These are phyloP conservation scores for Cervus canadensis DNA, from an alignment of 2,113 vertebrate genomes.

Conservation along the genomic window DNA sequence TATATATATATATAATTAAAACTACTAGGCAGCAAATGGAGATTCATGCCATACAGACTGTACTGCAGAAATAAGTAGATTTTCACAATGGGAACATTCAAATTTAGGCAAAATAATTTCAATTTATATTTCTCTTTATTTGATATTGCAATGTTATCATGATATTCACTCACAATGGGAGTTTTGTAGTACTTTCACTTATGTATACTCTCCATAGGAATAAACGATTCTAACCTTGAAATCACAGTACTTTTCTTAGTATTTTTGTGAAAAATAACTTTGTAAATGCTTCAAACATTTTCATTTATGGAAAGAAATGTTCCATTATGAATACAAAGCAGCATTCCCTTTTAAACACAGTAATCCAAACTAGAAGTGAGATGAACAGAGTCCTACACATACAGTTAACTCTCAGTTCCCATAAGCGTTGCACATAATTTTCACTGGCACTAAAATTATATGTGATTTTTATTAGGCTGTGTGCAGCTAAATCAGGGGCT, in stretches of 20 bases:
- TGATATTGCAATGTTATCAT: background rate
- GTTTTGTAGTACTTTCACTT: constrained; percentile 41
- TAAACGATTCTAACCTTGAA: constrained; percentile 33
- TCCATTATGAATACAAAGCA: background rate
- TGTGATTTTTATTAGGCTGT: background rate
- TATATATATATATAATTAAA: constrained; percentile 36
- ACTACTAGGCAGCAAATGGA: background rate
- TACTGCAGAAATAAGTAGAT: constrained; percentile 23
- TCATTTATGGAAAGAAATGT: background rate
- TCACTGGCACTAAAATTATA: background rate
- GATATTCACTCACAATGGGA: background rate
- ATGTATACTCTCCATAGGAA: constrained; percentile 17
- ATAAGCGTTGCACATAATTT: background rate
- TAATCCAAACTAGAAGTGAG: background rate
- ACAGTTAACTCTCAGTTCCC: background rate
- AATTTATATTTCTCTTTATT: constrained; percentile 8
- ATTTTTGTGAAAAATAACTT: background rate
- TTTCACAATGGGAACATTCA: background rate
- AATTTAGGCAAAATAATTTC: constrained; percentile 29
- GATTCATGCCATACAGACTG: background rate
- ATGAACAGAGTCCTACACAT: background rate
- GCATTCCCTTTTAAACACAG: background rate
- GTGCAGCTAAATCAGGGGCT: background rate
- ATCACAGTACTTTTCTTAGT: background rate
- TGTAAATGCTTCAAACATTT: background rate